Conservation (phyloP, 2,113 vertebrate genomes). For the Oenanthe melanoleuca region DNA sequence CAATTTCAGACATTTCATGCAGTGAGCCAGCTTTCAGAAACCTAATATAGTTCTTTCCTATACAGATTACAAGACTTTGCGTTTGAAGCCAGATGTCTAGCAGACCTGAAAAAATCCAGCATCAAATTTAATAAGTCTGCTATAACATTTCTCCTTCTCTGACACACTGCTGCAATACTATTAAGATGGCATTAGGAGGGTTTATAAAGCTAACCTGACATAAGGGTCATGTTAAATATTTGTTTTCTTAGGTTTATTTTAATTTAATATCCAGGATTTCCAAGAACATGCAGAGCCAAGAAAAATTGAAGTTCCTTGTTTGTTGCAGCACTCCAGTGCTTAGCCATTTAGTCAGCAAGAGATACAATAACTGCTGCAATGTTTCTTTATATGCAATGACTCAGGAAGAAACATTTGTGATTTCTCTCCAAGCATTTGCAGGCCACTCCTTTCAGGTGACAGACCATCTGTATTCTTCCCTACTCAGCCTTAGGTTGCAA, state of each 20-base stretch:
- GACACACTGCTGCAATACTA: slow-evolving; percentile 15
- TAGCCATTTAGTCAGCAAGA: background rate
- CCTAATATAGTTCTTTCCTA: slow-evolving; percentile 39
- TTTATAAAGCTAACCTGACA: slow-evolving; percentile 30
- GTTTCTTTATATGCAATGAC: background rate
- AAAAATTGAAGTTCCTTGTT: background rate
- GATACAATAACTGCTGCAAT: background rate
- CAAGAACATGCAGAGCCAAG: background rate
- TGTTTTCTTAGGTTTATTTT: slow-evolving; percentile 1
- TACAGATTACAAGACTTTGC: background rate
- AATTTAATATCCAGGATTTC: slow-evolving; percentile 4
- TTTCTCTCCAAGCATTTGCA: fast-evolving
- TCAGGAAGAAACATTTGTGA: background rate
- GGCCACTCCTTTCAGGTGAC: background rate
- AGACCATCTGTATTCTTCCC: background rate
- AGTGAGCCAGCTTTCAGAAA: slow-evolving; percentile 46
- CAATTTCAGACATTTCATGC: slow-evolving; percentile 16
- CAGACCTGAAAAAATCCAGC: slow-evolving; percentile 51
- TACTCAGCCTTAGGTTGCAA: background rate
- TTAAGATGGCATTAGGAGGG: slow-evolving; percentile 8
- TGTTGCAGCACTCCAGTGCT: background rate
- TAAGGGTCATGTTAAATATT: background rate
- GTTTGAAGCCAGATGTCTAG: slow-evolving; percentile 36
- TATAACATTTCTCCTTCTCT: slow-evolving; percentile 23
- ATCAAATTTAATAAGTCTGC: slow-evolving; percentile 46